Percentiles rank a stretch among this genome's conserved stretches.
phyloP scores from a whole-genome alignment of 2,113 vertebrate species.

The Acrocephalus kingi region DNA sequence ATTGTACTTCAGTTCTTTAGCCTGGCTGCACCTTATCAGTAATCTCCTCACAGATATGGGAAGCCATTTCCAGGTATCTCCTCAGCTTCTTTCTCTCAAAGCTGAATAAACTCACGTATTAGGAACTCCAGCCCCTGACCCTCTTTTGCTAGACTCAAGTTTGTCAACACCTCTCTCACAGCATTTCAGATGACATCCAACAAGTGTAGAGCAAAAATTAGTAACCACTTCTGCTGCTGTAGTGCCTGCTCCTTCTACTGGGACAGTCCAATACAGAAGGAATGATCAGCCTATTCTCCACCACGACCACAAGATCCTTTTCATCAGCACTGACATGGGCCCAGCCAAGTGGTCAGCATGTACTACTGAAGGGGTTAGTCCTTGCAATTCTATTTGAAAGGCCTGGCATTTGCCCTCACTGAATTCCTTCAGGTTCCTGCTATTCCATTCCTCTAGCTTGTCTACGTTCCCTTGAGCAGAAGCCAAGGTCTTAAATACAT shows the following conservation, averaged over 20 bases:
- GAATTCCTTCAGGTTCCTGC: not conserved
- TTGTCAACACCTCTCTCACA: not conserved
- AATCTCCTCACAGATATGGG: not conserved
- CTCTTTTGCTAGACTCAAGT: not conserved
- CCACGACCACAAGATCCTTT: accelerated
- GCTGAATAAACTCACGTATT: not conserved
- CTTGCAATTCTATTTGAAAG: not conserved
- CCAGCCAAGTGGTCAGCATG: not conserved
- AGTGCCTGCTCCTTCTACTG: not conserved
- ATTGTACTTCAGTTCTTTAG: not conserved
- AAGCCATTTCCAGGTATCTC: not conserved
- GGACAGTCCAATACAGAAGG: not conserved
- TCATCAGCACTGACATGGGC: not conserved
- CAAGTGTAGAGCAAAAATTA: not conserved
- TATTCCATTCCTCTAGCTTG: not conserved
- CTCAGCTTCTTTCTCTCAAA: not conserved
- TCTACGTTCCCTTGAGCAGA: not conserved
- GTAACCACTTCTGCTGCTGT: not conserved
- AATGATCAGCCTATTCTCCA: not conserved
- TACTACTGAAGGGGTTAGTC: not conserved
- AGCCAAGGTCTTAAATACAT: not conserved
- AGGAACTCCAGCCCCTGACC: not conserved
- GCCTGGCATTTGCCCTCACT: not conserved
- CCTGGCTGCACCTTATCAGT: not conserved
- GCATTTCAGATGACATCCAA: not conserved